Base-by-base conservation (phyloP, 2,888 invertebrate species). In the Endomychus coccineus region DNA sequence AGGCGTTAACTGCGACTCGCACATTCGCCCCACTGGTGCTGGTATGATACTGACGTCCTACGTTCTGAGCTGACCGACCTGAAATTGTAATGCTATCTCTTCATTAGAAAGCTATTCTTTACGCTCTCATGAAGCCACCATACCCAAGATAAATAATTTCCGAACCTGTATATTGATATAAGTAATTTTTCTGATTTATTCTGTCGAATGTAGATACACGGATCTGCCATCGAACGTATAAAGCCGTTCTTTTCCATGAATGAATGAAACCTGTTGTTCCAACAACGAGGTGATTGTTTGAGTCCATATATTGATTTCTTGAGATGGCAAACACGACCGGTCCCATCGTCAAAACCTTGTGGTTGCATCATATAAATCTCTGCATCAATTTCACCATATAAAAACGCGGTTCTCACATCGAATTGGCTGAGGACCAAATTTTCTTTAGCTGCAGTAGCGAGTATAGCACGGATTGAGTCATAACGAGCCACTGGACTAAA, bases 301-400 rank as follows among this genome's bases (percentile, higher is more conserved):
- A n/a, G n/a, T n/a, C n/a, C n/a, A n/a, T n/a, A 62, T 14, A 62
- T 25, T 27, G 52, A 50, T 34, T 46, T 46, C 3, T 44, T 43
- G 13, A 61, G 41, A 22, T 47, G 48, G 34, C 60, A 62, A 2
- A 59, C 55, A n/a, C 34, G 25, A 3, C 30, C 28, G 2, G 50
- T 45, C 13, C 46, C 49, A 36, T 56, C 50, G 7, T 47, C 35
- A 28, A 46, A 54, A 3, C 61, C 59, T 34, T 53, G 40, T 25
- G 61, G 61, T 21, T 58, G 55, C 16, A 43, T 39, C 59, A 61
- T 59, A 30, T 51, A 59, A 9, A 62, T 50, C 13, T 45, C 48
- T 37, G 59, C 51, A 7, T 53, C 43, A 3, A 60, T 35, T 3
- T 52, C 41, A 3, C 55, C 36, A 27, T 42, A 12, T 4, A 59